phyloP scores from a whole-genome alignment of 2,888 invertebrate genomes.

The Tolmerus cingulatus region DNA sequence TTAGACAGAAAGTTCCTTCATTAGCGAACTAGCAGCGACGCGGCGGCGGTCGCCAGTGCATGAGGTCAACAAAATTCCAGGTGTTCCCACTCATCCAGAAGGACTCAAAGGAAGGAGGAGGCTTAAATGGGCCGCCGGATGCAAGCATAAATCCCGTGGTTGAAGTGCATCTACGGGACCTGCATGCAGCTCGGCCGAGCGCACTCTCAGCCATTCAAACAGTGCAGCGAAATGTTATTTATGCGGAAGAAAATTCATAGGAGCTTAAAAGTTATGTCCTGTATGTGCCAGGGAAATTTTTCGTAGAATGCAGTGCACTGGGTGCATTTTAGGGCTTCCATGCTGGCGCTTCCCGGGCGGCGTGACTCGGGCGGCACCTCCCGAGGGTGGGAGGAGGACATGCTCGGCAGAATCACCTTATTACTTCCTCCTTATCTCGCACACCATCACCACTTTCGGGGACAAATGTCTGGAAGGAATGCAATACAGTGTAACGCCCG shows the following conservation, averaged over 20 bases:
- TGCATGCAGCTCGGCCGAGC: background rate
- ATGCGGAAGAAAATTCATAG: conserved; percentile 5
- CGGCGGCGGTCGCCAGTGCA: background rate
- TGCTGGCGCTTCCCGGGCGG: background rate
- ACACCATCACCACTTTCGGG: background rate
- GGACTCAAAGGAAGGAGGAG: background rate
- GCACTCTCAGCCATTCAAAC: background rate
- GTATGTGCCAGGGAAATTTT: conserved; percentile 16
- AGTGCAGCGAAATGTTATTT: conserved; percentile 18
- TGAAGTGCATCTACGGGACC: background rate
- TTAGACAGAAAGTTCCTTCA: background rate
- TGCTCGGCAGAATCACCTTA: background rate
- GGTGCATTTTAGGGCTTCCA: background rate
- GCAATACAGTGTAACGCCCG: background rate
- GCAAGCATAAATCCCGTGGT: background rate
- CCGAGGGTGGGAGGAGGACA: background rate
- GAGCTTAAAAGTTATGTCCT: conserved; percentile 21
- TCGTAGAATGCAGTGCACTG: background rate
- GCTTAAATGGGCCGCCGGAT: background rate
- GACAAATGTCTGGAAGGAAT: background rate
- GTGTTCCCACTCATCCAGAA: background rate
- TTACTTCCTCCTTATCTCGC: background rate
- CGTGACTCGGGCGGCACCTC: background rate
- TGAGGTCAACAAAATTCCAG: background rate
- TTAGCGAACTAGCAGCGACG: background rate